Evolutionary conservation across 1,140 invertebrate genomes (phyloP), one percentile per base, ranked within the genome.

Genomic region (Leptinotarsa defecta): DNA sequence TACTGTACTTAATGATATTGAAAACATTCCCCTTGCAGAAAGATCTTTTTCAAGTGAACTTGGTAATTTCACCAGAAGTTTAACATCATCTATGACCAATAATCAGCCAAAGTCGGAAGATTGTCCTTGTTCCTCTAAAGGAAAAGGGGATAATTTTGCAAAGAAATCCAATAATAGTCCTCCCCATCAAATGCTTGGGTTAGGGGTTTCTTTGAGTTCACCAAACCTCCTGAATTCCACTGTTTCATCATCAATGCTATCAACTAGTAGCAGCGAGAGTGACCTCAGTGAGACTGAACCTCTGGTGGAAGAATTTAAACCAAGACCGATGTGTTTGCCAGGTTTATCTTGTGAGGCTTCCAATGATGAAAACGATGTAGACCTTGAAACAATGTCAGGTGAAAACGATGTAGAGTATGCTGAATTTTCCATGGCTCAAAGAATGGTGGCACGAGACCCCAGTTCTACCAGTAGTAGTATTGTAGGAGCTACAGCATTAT

Each of bases 331-430:
- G 86, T 43, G 34, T 43, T 43, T 43, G 8, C 34, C 34, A 22
- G 85, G 83, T 57, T 81, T 86, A 34, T 80, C 86, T 17, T 88
- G 81, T 27, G 83, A 85, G 34, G 83, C 80, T 76, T 84, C 83
- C 17, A 85, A 85, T 73, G 84, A 86, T 74, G 84, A 86, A 70
- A 86, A 85, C 74, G 84, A 86, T 77, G 82, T 85, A 1, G 84
- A 85, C 77, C 77, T 95, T 79, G 94, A 95, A 87, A 94, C 93
- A 3, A 94, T 95, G 91, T 94, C 91, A 83, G 93, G 92, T 92
- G 92, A 94, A 83, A 93, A 93, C 84, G 92, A 93, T 83, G 89
- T 93, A 5, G 92, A 93, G 81, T 88, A 91, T 84, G 91, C 91
- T 1, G 91, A 93, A 83, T 88, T 89, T 73, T 87, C 87, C 22